A percentile compares a stretch with the other conserved stretches of the same genome.
Conservation (phyloP, 2,797 vertebrate genomes). For the Phataginus tricuspis region DNA sequence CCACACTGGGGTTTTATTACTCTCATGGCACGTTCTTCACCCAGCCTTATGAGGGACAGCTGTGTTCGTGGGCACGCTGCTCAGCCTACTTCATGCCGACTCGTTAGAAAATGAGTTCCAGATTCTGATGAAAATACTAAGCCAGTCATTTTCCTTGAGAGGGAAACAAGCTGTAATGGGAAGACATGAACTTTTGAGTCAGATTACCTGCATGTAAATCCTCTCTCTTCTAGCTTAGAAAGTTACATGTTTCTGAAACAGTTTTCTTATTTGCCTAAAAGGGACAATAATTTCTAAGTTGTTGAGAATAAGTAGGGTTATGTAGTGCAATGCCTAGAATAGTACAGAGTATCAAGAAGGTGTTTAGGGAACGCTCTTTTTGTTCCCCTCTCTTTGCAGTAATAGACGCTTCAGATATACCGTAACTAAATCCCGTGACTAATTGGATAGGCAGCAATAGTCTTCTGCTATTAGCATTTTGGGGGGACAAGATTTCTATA, state of each 20-base stretch:
- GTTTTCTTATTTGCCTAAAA: slow-evolving; percentile 45
- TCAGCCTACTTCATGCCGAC: slow-evolving; percentile 9
- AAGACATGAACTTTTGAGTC: slow-evolving; percentile 56
- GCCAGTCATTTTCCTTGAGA: slow-evolving; percentile 45
- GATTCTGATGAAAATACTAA: slow-evolving; percentile 34
- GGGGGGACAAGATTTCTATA: not conserved
- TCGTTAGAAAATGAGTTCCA: slow-evolving; percentile 54
- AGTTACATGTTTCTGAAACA: slow-evolving; percentile 37
- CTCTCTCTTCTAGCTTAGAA: slow-evolving; percentile 32
- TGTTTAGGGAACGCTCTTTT: not conserved
- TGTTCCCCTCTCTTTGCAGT: not conserved
- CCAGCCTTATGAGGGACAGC: not conserved
- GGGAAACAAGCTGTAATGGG: not conserved
- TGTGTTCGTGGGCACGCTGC: not conserved
- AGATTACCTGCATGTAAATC: not conserved
- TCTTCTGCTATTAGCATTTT: slow-evolving; percentile 23
- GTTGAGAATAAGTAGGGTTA: slow-evolving; percentile 46
- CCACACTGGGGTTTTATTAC: not conserved
- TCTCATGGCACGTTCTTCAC: not conserved
- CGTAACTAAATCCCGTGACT: slow-evolving; percentile 7
- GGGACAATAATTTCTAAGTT: slow-evolving; percentile 27
- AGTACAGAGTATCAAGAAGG: slow-evolving; percentile 1
- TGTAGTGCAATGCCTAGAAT: not conserved
- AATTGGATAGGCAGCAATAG: not conserved
- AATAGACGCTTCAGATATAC: not conserved